Conservation (phyloP, 2,113 vertebrate species). For the Oryzias woworae region DNA sequence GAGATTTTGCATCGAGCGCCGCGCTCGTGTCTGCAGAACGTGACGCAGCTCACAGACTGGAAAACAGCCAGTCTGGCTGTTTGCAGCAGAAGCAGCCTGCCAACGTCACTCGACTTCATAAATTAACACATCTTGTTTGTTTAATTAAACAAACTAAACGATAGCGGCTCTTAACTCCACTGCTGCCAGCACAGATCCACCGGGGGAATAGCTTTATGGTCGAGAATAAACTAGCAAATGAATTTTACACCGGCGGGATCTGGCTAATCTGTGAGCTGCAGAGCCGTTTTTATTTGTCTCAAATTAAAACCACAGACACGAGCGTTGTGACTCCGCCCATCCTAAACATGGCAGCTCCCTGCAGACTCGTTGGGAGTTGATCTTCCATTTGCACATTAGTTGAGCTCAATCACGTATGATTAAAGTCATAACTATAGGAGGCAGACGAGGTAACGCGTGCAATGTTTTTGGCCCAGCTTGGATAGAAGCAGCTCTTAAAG, state of each 20-base stretch:
- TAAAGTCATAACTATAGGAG: slow-evolving; percentile 3
- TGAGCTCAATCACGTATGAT: slow-evolving; percentile 24
- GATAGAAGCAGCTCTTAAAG: slow-evolving; percentile 67
- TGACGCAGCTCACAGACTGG: not conserved
- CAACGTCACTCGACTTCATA: not conserved
- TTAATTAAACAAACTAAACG: not conserved
- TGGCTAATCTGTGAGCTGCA: not conserved
- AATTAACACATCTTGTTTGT: not conserved
- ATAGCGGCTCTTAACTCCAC: not conserved
- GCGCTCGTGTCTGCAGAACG: not conserved
- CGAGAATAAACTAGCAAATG: not conserved
- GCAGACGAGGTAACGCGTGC: slow-evolving; percentile 37
- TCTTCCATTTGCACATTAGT: slow-evolving; percentile 56
- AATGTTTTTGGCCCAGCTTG: slow-evolving; percentile 35
- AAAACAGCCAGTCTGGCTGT: not conserved
- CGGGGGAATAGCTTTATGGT: not conserved
- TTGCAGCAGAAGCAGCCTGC: not conserved
- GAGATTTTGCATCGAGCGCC: not conserved
- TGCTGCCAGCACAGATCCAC: not conserved
- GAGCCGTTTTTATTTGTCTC: not conserved
- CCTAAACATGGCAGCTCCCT: too few relatives aligned
- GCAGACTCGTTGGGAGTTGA: not conserved
- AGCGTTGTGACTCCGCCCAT: too few relatives aligned
- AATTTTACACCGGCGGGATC: not conserved
- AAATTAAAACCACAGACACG: too few relatives aligned